These are phyloP conservation scores for Trachymyrmex cornetzi DNA, from an alignment of 1,140 invertebrate species.

Conservation along the genomic window DNA sequence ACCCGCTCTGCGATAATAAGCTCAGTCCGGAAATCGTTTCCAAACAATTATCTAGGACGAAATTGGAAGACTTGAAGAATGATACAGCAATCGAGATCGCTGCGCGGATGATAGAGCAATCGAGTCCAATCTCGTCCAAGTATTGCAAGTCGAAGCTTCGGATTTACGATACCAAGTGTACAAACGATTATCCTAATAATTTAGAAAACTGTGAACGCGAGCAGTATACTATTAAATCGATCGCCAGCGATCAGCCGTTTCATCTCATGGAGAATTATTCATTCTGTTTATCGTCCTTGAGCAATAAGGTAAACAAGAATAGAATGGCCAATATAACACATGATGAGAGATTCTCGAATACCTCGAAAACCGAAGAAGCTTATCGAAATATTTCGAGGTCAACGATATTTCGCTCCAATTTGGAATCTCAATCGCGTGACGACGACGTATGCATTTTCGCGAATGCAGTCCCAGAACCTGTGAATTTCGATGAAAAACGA, in stretches of 20 bases:
- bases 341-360: background rate
- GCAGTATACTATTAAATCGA: background rate
- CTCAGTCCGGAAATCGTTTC: constrained; percentile 72
- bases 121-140: background rate
- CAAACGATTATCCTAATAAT: background rate
- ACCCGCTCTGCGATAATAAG: constrained; percentile 56
- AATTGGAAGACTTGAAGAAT: constrained; percentile 30
- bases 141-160: background rate
- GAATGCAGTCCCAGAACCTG: background rate
- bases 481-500: background rate
- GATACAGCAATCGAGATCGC: background rate
- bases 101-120: background rate
- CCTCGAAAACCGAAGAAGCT: background rate
- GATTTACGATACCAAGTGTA: background rate
- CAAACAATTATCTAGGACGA: constrained; percentile 35
- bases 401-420: background rate
- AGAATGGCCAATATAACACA: background rate
- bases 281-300: background rate
- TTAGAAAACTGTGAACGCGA: background rate
- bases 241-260: background rate
- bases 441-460: background rate
- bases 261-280: background rate
- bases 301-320: background rate
- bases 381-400: background rate
- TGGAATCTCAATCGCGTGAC: background rate